These are phyloP conservation scores for Drosophila testacea DNA, from an alignment of 2,888 invertebrate species.

Conservation along the genomic window DNA sequence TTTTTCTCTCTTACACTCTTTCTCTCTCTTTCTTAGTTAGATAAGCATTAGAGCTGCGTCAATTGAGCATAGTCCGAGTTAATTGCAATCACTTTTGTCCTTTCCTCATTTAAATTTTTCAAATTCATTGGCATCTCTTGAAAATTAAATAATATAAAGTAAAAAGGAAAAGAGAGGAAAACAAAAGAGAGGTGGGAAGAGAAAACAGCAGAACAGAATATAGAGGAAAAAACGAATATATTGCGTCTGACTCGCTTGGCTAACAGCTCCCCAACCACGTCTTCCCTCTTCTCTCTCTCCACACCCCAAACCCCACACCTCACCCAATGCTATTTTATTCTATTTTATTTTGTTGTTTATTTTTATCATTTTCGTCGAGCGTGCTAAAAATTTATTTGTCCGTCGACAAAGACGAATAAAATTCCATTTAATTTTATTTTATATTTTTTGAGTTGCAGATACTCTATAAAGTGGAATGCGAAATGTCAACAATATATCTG, in stretches of 20 bases:
- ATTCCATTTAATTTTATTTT: conserved; percentile 34
- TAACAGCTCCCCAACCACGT: neutral
- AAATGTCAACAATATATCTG: conserved; percentile 16
- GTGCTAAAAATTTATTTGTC: conserved; percentile 71
- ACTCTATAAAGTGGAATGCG: conserved; percentile 3
- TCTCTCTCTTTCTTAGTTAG: conserved; percentile 3
- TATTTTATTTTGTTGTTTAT: conserved; percentile 61
- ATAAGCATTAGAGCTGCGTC: conserved; percentile 26
- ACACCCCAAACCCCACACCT: neutral
- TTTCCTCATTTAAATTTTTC: conserved; percentile 30
- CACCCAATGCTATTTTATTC: conserved; percentile 27
- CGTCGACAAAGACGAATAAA: conserved; percentile 43
- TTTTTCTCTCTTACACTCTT: neutral
- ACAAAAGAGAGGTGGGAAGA: neutral
- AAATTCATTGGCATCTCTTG: conserved; percentile 34
- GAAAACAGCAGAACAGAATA: neutral
- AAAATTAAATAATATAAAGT: conserved; percentile 30
- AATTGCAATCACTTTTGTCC: conserved; percentile 14
- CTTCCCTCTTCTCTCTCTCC: neutral
- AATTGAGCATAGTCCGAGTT: conserved; percentile 31
- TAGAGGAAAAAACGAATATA: conserved; percentile 8
- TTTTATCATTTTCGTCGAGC: conserved; percentile 68
- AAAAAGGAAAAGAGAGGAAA: neutral
- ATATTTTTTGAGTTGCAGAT: conserved; percentile 15
- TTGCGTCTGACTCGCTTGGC: conserved; percentile 25